These are phyloP conservation scores for Rhinoraja longicauda DNA, from an alignment of 2,797 vertebrate genomes.

Conservation along the genomic window DNA sequence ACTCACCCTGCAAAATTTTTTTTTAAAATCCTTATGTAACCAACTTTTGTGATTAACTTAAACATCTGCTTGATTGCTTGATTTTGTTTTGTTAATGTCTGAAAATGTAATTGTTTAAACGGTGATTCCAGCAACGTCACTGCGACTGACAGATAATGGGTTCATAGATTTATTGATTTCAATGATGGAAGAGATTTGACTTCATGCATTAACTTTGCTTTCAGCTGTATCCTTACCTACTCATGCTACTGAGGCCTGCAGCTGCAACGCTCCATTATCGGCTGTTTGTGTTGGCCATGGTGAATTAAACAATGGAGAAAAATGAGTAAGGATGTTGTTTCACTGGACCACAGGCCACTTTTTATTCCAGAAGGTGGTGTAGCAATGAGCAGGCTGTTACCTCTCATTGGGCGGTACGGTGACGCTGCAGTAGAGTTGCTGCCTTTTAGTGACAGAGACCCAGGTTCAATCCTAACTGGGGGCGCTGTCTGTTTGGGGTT, in stretches of 20 bases:
- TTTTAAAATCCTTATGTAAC: not conserved
- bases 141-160: not conserved
- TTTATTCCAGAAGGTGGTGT: no score
- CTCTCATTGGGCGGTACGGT: no score
- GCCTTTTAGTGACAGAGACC: no score
- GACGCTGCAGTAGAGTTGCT: no score
- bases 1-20: not conserved
- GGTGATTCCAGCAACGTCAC: constrained; percentile 9
- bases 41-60: not conserved
- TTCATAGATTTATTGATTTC: not conserved
- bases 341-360: not conserved
- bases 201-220: not conserved
- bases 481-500: no score
- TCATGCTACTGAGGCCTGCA: not conserved
- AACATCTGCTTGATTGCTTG: constrained; percentile 17
- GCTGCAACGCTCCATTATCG: not conserved
- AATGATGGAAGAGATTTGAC: not conserved
- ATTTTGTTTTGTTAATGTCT: not conserved
- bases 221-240: not conserved
- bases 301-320: not conserved
- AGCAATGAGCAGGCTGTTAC: not conserved
- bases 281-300: not conserved
- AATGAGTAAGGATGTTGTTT: not conserved
- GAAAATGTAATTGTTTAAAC: not conserved
- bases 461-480: no score